Evolutionary conservation across 1,140 invertebrate species (phyloP), one percentile per base, ranked within the genome.

Genomic region (Aleiodes sp.): DNA sequence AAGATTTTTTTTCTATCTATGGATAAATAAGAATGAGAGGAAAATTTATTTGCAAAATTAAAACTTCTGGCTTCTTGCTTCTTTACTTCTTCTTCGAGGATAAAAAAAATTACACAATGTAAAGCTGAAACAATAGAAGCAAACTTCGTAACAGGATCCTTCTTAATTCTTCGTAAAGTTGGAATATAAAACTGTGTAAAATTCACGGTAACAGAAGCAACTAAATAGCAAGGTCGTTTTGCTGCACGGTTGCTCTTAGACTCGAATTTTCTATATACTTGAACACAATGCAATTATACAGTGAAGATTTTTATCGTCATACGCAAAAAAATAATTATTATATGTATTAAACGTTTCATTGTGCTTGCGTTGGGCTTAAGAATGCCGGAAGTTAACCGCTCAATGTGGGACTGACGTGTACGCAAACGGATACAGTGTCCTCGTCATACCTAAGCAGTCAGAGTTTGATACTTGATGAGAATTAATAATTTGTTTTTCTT

Each of bases 211-310:
- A 68, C 56, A 31, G 19, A 52, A 60, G 39, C 26, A 28, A 46
- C 28, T 68, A 68, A 62, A 24, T 35, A 62, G 66, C 66, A 62
- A 68, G 66, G 66, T 68, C 66, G 66, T 61, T 62, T 68, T 68
- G 26, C 37, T 68, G 66, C 66, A 68, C 62, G 57, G 66, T 68
- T 68, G 66, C 46, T 52, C 46, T 52, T 21, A 6, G 41, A 35
- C 33, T 43, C 35, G 37, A 43, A 52, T 68, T 60, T 35, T 29
- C 41, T 68, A 31, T 29, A 35, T n/a, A 52, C 46, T 4, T 52
- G 26, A 52, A 52, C 46, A 24, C 19, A 52, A 52, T 52, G 26
- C 46, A 52, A 52, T 52, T 52, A 52, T 21, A 16, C 46, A 52
- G n/a, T n/a, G n/a, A n/a, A n/a, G 46, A 52, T 52, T 24, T 52